Percentiles rank a stretch among this genome's conserved stretches.
These are phyloP conservation scores for Polypterus bichir DNA, from an alignment of 2,113 vertebrate species.

Conservation along the genomic window DNA sequence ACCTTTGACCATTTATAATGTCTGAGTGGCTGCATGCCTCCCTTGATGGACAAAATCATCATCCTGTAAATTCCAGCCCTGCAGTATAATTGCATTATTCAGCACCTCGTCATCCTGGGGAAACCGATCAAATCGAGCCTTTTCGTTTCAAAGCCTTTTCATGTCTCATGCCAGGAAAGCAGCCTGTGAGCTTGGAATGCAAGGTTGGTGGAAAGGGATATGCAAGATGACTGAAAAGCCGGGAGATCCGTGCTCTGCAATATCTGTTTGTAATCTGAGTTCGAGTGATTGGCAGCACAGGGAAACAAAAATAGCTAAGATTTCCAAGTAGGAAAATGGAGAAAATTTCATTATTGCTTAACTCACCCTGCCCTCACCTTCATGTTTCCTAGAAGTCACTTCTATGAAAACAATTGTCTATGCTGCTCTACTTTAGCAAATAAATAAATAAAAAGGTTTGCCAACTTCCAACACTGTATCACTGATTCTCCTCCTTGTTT, in stretches of 20 bases:
- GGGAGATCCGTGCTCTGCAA: conserved; percentile 7
- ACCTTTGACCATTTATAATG: no score
- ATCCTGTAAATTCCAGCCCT: conserved; percentile 19
- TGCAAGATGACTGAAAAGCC: conserved; percentile 13
- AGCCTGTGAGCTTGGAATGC: conserved; percentile 17
- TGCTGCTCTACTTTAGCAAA: no score
- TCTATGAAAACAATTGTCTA: no score
- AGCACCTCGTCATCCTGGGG: conserved; percentile 23
- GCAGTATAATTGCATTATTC: conserved; percentile 24
- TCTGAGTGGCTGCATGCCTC: conserved; percentile 3
- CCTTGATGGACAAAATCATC: conserved; percentile 7
- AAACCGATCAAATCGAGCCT: conserved; percentile 18
- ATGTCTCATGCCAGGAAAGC: conserved; percentile 16
- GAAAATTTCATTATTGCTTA: no score
- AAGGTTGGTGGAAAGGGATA: conserved; percentile 11
- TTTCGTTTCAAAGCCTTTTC: conserved; percentile 16
- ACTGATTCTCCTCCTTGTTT: no score
- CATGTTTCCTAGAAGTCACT: no score
- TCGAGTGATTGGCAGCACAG: no score
- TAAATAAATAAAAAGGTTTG: no score
- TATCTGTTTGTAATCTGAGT: conserved; percentile 17
- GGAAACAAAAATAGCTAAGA: no score
- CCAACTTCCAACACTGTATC: no score
- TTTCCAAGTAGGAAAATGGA: no score
- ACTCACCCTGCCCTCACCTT: no score